These are phyloP conservation scores for Ptiloglossa arizonensis DNA, from an alignment of 1,140 invertebrate species.

Conservation along the genomic window DNA sequence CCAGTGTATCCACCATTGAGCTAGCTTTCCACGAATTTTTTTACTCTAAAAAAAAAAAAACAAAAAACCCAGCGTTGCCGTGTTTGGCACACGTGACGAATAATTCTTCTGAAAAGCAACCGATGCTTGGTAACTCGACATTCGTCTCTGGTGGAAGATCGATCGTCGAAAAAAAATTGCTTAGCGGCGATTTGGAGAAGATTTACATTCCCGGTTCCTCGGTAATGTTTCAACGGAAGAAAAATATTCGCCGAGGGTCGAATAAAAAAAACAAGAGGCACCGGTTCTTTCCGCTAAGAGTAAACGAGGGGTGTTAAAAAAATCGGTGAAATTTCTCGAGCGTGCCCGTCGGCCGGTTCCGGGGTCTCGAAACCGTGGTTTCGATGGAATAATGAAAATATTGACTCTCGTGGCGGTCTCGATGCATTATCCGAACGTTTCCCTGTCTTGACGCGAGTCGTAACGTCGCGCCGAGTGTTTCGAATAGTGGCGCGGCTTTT, in stretches of 20 bases:
- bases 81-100: too few species aligned
- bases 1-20: too few species aligned
- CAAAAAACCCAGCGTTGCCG: too few species aligned
- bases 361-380: neutral
- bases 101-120: too few species aligned
- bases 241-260: neutral
- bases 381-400: conserved; percentile 43
- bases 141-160: too few species aligned
- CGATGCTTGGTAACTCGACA: too few species aligned
- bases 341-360: neutral
- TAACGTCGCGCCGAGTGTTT: conserved; percentile 21
- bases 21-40: too few species aligned
- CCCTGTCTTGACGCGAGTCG: neutral
- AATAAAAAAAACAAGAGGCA: neutral
- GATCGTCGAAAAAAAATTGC: too few species aligned
- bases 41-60: too few species aligned
- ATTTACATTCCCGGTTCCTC: neutral
- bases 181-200: too few species aligned
- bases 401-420: conserved; percentile 16
- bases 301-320: neutral
- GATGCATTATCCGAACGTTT: conserved; percentile 37
- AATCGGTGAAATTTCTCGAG: neutral
- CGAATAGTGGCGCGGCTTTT: conserved; percentile 38
- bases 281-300: neutral
- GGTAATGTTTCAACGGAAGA: neutral